Evolutionary conservation across 2,888 invertebrate species (phyloP).

Genomic region (Lasioglossum leucozonium): DNA sequence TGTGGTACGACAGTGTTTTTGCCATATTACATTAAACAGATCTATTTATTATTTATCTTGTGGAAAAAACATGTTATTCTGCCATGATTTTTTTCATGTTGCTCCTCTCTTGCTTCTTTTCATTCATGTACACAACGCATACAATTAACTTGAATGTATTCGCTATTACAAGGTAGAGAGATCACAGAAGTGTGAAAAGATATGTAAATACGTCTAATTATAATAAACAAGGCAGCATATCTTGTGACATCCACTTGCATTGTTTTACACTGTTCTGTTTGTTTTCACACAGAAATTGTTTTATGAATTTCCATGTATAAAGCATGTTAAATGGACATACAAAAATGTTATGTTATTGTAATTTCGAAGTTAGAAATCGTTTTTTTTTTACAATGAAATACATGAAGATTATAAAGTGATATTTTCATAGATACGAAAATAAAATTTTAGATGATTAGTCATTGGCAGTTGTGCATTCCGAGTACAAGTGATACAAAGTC

Average conservation of each 20-base stretch:
- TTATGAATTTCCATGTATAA: not conserved
- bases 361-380: not conserved
- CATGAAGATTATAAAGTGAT: no score
- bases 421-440: not conserved
- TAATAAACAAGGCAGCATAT: conserved; percentile 18
- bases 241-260: not conserved
- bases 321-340: not conserved
- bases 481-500: not conserved
- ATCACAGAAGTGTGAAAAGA: not conserved
- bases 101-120: not conserved
- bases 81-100: no score
- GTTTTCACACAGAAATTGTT: not conserved
- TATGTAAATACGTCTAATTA: not conserved
- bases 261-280: not conserved
- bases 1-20: not conserved
- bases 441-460: not conserved
- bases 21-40: not conserved
- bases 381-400: not conserved
- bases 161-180: not conserved
- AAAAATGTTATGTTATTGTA: not conserved
- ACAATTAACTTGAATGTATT: conserved; percentile 5
- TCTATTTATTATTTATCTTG: not conserved
- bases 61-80: not conserved
- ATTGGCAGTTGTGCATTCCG: not conserved
- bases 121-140: not conserved